These are phyloP conservation scores for Muschampia plurimacula DNA, from an alignment of 2,888 invertebrate species.

Conservation along the genomic window DNA sequence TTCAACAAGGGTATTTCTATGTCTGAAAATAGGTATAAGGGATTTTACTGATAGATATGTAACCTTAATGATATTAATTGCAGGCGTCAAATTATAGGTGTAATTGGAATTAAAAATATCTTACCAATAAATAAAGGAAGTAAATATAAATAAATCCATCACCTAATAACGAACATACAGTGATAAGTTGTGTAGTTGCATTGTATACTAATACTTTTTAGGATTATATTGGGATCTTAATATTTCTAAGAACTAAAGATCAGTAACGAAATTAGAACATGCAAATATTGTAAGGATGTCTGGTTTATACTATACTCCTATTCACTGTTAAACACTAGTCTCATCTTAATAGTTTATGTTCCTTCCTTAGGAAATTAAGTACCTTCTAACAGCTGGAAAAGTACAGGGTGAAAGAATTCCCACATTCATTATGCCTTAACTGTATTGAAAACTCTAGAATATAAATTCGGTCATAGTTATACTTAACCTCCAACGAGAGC, in stretches of 20 bases:
- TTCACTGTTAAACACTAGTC: not conserved
- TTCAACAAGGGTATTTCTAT: too few species aligned
- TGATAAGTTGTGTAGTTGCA: too few species aligned
- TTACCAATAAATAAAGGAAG: not conserved
- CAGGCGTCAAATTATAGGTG: too few species aligned
- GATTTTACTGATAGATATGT: too few species aligned
- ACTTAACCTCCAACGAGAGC: slow-evolving; percentile 36
- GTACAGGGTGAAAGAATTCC: not conserved
- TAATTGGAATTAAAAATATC: not conserved
- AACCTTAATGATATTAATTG: too few species aligned
- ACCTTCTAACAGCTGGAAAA: not conserved
- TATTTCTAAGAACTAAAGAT: not conserved
- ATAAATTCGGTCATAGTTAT: slow-evolving; percentile 74
- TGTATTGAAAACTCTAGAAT: slow-evolving; percentile 52
- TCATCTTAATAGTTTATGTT: not conserved
- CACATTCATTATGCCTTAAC: not conserved
- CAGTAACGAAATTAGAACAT: too few species aligned
- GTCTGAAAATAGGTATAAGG: too few species aligned
- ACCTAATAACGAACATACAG: too few species aligned
- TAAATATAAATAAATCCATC: not conserved
- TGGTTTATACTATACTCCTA: not conserved
- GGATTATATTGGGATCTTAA: not conserved
- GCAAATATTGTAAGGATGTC: too few species aligned
- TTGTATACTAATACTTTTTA: too few species aligned
- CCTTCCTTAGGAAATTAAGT: not conserved